phyloP scores from a whole-genome alignment of 2,888 invertebrate species.

The Steromphala cineraria region DNA sequence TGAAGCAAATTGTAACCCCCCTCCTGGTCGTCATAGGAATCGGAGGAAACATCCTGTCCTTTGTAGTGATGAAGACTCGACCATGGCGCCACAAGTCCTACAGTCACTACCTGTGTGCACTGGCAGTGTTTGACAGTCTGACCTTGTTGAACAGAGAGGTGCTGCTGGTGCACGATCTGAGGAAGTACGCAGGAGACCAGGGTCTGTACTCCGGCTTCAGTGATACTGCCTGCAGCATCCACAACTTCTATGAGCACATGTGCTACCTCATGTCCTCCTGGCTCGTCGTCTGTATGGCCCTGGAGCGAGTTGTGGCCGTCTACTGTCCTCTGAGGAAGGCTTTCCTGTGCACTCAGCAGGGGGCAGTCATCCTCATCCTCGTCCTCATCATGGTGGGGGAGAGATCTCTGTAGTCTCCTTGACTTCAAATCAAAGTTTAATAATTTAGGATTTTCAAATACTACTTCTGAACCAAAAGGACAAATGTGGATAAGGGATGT shows the following conservation, averaged over 20 bases:
- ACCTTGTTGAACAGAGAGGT: constrained; percentile 60
- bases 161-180: constrained; percentile 49
- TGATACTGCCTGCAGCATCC: constrained; percentile 62
- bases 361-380: constrained; percentile 61
- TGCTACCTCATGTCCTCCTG: constrained; percentile 70
- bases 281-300: constrained; percentile 71
- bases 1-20: constrained; percentile 61
- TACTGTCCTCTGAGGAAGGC: constrained; percentile 68
- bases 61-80: constrained; percentile 64
- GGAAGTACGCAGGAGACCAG: constrained; percentile 29
- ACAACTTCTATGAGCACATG: constrained; percentile 63
- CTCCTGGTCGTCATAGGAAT: constrained; percentile 60
- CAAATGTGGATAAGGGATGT: too few species aligned
- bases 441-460: too few species aligned
- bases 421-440: too few species aligned
- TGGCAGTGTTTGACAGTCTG: constrained; percentile 69
- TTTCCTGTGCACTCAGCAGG: constrained; percentile 60
- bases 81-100: constrained; percentile 64
- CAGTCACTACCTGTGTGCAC: constrained; percentile 65
- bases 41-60: constrained; percentile 60
- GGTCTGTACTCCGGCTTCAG: constrained; percentile 51
- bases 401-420: not conserved
- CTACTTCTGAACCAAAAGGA: not conserved
- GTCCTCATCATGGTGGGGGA: constrained; percentile 48
- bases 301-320: constrained; percentile 69